A percentile compares a stretch with the other conserved stretches of the same genome.
Evolutionary conservation across 2,888 invertebrate genomes (phyloP).

Genomic region (Stegophylla sp.): DNA sequence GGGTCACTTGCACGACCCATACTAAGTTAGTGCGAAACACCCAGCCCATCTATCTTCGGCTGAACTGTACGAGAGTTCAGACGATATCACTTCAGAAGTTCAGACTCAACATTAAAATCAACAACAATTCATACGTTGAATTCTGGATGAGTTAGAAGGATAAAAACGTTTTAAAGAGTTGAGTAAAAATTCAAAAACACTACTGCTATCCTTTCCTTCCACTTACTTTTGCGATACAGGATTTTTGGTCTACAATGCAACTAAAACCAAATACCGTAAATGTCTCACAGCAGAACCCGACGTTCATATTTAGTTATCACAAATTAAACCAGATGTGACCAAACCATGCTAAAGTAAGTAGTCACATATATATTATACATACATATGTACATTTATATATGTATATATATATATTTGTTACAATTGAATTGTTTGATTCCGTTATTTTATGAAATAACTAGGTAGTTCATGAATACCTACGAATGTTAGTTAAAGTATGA

Average conservation of each 20-base stretch:
- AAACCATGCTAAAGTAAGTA: constrained; percentile 18
- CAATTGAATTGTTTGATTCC: no score
- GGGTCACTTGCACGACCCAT: no score
- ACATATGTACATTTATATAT: no score
- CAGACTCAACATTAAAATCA: not conserved
- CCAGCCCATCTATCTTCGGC: constrained; percentile 5
- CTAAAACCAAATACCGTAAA: constrained; percentile 42
- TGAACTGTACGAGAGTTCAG: constrained; percentile 11
- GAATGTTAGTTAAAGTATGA: no score
- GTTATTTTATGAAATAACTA: no score
- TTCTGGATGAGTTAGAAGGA: not conserved
- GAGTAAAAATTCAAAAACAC: not conserved
- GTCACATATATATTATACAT: constrained; percentile 4
- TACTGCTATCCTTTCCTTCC: constrained; percentile 8
- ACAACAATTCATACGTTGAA: not conserved
- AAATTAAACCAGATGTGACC: constrained; percentile 31
- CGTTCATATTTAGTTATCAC: constrained; percentile 18
- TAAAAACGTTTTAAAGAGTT: not conserved
- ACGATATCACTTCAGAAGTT: not conserved
- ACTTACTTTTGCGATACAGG: constrained; percentile 10
- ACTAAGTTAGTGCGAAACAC: constrained; percentile 14
- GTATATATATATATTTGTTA: no score
- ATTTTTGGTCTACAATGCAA: constrained; percentile 29
- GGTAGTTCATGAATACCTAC: no score
- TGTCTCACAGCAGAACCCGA: not conserved